phyloP scores from a whole-genome alignment of 2,797 vertebrate genomes.

The Pteropus rufus region DNA sequence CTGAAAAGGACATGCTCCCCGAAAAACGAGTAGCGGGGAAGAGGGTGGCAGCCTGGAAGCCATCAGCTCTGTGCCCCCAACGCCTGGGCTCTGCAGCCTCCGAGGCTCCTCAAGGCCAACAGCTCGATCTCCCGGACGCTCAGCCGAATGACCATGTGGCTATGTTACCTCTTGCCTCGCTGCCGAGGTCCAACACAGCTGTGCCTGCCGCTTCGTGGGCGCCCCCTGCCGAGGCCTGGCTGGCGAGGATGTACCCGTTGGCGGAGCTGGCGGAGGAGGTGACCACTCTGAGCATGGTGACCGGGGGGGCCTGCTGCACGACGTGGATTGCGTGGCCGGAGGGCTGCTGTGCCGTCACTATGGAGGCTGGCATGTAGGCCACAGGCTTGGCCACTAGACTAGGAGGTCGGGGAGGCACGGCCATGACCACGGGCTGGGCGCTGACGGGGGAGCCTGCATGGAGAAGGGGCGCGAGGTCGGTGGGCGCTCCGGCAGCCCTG shows the following conservation, averaged over 20 bases:
- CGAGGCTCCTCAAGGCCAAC: neutral
- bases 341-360: slow-evolving; percentile 87
- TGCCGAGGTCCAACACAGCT: slow-evolving; percentile 84
- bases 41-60: neutral
- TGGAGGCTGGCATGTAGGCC: slow-evolving; percentile 91
- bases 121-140: neutral
- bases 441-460: slow-evolving; percentile 93
- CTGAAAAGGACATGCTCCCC: accelerated
- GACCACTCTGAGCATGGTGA: slow-evolving; percentile 96
- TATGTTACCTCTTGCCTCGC: slow-evolving; percentile 80
- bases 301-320: slow-evolving; percentile 91
- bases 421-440: slow-evolving; percentile 95
- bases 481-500: neutral
- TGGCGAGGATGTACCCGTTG: slow-evolving; percentile 92
- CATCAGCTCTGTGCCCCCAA: accelerated
- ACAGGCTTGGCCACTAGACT: slow-evolving; percentile 90
- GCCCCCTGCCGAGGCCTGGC: slow-evolving; percentile 79
- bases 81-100: neutral
- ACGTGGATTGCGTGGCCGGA: slow-evolving; percentile 92
- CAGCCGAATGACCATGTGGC: accelerated
- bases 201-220: slow-evolving; percentile 83
- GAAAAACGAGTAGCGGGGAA: accelerated
- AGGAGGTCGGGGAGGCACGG: slow-evolving; percentile 89
- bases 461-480: neutral
- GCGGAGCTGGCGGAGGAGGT: slow-evolving; percentile 89